These are phyloP conservation scores for Schizothorax lantsangensis DNA, from an alignment of 2,797 vertebrate species.

Conservation along the genomic window DNA sequence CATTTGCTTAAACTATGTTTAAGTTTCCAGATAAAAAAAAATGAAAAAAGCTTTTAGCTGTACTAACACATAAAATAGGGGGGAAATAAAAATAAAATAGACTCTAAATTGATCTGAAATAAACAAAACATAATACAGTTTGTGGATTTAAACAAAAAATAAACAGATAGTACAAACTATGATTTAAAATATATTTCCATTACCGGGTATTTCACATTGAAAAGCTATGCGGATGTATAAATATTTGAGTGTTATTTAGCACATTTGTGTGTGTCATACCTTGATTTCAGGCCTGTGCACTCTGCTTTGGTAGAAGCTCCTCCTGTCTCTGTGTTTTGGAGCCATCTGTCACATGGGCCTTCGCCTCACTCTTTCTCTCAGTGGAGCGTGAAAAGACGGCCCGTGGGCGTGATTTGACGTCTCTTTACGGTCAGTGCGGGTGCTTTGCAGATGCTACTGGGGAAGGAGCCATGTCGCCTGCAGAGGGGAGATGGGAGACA, in stretches of 20 bases:
- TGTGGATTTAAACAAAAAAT: not conserved
- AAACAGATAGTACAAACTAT: not conserved
- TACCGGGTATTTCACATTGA: not conserved
- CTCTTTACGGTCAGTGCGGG: slow-evolving; percentile 60
- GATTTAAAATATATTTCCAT: not conserved
- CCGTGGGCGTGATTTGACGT: slow-evolving; percentile 64
- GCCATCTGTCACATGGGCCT: slow-evolving; percentile 73
- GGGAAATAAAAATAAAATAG: accelerated
- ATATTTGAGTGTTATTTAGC: not conserved
- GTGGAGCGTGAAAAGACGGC: slow-evolving; percentile 62
- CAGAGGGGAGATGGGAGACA: slow-evolving; percentile 75
- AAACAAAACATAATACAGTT: not conserved
- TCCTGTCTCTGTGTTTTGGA: slow-evolving; percentile 71
- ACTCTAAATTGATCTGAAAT: not conserved
- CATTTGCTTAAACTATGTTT: not conserved
- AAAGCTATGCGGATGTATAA: not conserved
- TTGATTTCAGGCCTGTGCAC: slow-evolving; percentile 79
- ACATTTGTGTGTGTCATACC: slow-evolving; percentile 72
- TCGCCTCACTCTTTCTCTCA: slow-evolving; percentile 75
- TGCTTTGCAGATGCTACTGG: slow-evolving; percentile 61
- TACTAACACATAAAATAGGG: not conserved
- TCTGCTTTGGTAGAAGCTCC: slow-evolving; percentile 70
- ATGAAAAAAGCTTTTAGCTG: not conserved
- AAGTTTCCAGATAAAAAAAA: no score
- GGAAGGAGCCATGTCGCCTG: slow-evolving; percentile 64